Evolutionary conservation across 35 echinoderm and acorn worm species (phyloP), one percentile per base, ranked within the genome.

Genomic region (Strongylocentrotus purpuratus): DNA sequence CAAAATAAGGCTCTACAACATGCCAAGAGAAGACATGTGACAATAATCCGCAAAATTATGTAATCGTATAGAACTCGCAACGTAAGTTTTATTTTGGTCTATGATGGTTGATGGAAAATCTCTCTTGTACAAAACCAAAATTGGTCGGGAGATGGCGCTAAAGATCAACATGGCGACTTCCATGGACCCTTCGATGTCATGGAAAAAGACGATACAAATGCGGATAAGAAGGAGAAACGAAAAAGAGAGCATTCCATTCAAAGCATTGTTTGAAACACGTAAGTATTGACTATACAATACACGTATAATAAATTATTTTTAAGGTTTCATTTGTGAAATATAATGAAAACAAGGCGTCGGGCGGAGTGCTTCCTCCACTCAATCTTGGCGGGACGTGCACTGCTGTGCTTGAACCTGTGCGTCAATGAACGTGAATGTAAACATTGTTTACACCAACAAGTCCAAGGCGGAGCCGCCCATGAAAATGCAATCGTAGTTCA

Each of bases 121-220:
- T n/a, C n/a, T n/a, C n/a, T n/a, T n/a, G 48, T 12, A 50, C 48
- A 50, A 7, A 7, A 86, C 85, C 22, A 86, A 86, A 86, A n/a
- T 86, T 9, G 7, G 32, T 32, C 45, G 89, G 20, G 9, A 92
- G 91, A 15, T 92, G 91, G 91, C 91, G 91, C 91, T 92, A 4
- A 33, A 22, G 25, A 52, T 46, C 13, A 92, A 92, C 45, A 92
- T 92, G 91, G 91, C 91, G 91, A 55, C 91, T 92, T 46, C 91
- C 91, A 92, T 92, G 91, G 91, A 92, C 41, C 28, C n/a, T 48
- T 15, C n/a, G 28, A 46, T 31, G 14, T 55, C 13, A 13, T 92
- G 91, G 91, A 92, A 46, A 55, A 92, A 92, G 91, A 55, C 91
- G 47, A 92, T 92, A 46, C 91, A 92, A 31, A 28, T 46, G 91